Evolutionary conservation across 2,113 vertebrate species (phyloP).

Genomic region (Picathartes gymnocephalus): DNA sequence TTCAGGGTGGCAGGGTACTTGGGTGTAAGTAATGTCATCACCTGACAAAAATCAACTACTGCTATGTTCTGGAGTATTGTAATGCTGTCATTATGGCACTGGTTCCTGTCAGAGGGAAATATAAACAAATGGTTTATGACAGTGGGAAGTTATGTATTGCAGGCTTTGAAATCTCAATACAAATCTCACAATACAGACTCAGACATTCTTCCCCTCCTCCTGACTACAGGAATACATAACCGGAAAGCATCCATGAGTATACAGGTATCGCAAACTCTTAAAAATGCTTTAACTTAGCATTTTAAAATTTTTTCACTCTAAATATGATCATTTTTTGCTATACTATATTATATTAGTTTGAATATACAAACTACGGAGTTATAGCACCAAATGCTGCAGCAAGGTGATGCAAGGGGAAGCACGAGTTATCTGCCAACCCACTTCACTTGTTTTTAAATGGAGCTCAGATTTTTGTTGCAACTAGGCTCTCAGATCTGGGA

Average conservation of each 20-base stretch:
- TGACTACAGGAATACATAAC: background rate
- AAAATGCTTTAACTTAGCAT: background rate
- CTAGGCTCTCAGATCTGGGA: background rate
- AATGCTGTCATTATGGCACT: background rate
- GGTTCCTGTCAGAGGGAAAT: background rate
- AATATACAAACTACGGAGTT: background rate
- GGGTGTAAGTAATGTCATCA: background rate
- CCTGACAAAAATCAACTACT: background rate
- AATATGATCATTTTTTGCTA: background rate
- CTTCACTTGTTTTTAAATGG: background rate
- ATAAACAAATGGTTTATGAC: background rate
- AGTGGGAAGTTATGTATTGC: background rate
- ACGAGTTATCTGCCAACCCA: background rate
- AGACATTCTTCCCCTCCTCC: background rate
- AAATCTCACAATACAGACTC: background rate
- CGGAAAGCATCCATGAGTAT: background rate
- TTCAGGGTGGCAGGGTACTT: background rate
- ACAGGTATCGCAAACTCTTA: background rate
- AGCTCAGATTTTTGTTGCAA: background rate
- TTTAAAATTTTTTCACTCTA: background rate
- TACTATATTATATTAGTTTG: too few species aligned
- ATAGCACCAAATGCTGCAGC: background rate
- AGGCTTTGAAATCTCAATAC: background rate
- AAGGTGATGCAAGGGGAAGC: background rate
- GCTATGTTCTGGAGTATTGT: background rate